A percentile compares a stretch with the other conserved stretches of the same genome.
These are phyloP conservation scores for Nymphalis polychloros DNA, from an alignment of 2,888 invertebrate genomes.

Conservation along the genomic window DNA sequence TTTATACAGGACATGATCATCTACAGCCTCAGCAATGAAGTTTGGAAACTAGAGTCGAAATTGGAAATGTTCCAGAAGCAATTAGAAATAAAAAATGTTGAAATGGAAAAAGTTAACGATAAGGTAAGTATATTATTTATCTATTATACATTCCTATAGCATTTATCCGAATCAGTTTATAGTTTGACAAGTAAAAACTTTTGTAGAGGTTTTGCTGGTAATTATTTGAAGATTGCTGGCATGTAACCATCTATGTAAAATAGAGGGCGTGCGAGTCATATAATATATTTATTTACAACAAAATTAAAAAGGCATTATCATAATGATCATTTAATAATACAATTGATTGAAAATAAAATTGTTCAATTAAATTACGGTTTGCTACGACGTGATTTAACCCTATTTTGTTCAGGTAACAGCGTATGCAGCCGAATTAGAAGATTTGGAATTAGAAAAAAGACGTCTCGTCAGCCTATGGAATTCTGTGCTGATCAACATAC, in stretches of 20 bases:
- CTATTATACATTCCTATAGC: no score
- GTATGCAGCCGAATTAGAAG: constrained; percentile 88
- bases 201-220: no score
- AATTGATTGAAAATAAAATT: neutral
- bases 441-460: constrained; percentile 85
- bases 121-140: constrained; percentile 51
- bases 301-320: no score
- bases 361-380: neutral
- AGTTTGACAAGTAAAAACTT: no score
- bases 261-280: no score
- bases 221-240: no score
- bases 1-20: constrained; percentile 83
- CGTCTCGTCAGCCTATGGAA: constrained; percentile 88
- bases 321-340: no score
- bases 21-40: constrained; percentile 85
- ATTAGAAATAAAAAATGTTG: constrained; percentile 83
- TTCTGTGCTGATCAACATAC: constrained; percentile 86
- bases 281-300: no score
- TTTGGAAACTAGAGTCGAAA: constrained; percentile 86
- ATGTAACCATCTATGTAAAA: no score
- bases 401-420: constrained; percentile 79
- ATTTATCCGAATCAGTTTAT: no score
- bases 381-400: neutral
- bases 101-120: constrained; percentile 80
- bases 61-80: constrained; percentile 84